Evolutionary conservation across 2,113 vertebrate genomes (phyloP), one percentile per base, ranked within the genome.

Genomic region (Morone saxatilis): DNA sequence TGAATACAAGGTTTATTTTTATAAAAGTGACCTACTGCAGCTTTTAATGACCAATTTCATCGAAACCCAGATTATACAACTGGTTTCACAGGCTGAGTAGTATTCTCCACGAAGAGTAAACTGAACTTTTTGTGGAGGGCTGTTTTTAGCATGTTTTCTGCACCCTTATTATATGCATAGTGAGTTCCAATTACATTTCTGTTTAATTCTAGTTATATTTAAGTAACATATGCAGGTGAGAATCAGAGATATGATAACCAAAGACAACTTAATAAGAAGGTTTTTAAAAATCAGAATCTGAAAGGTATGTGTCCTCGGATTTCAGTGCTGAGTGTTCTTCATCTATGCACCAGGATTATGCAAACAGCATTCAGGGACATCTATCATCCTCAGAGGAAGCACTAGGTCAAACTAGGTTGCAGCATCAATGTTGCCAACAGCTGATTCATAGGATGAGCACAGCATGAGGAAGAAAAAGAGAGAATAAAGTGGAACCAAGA

Each of bases 361-460:
- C 31, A 57, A 76, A 61, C 40, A 82, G 6, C 50, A 70, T 54
- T 8, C 19, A 19, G 56, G 19, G 47, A 66, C 63, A 43, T 53
- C 36, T 48, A 53, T 61, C 31, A 41, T 67, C 51, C 45, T 20
- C 62, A 69, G 38, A 63, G 50, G 40, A 65, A 41, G 19, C 69
- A 41, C 38, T 11, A 8, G 45, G 71, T 75, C 65, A 78, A 22
- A 59, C 50, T 45, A 36, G 19, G 45, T 22, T 7, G 56, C 47
- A 54, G 54, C 36, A 38, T 17, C 51, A 38, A 7, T 43, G 78
- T 59, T 76, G 61, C 60, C 25, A 79, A 69, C 63, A 84, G 59
- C 70, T 73, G 61, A 72, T 53, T 78, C 67, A 85, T 59, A 19
- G 43, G 40, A 82, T 47, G 59, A 84, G 51, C 31, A 74, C 73